Base-by-base conservation (phyloP, 2,888 invertebrate genomes). In the Stegophylla sp. region DNA sequence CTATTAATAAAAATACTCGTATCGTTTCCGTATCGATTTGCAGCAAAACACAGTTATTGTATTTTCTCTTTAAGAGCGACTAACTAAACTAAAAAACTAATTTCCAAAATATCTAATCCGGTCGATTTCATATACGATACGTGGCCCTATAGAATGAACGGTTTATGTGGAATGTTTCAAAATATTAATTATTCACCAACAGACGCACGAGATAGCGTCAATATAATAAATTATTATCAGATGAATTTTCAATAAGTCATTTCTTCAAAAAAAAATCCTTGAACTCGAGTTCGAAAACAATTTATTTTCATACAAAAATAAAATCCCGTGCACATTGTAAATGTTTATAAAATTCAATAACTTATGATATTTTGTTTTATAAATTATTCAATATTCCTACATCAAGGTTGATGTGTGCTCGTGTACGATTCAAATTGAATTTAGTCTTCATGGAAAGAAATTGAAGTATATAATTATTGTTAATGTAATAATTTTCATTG, bases 11-110 rank as follows among this genome's bases (percentile, higher is more conserved):
- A 13, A 59, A 17, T 41, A 26, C 20, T 73, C 48, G 48, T 75
- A 64, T 64, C 51, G 23, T 75, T 75, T 75, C 75, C 75, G 10
- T 23, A 64, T 75, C 34, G 64, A 75, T 75, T 64, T 75, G 64
- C 51, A 51, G 64, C 51, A 51, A 64, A 51, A 64, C 74, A 63
- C 4, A 0, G 34, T 15, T 4, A 13, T 75, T 75, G 15, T 51
- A 64, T 64, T 75, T 75, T 75, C 51, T 53, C 75, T 64, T 75
- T 64, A 12, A 17, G 7, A 41, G 34, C 28, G 48, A 63, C 73
- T 28, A 61, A 71, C 41, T 53, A 59, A 72, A n/a, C n/a, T n/a
- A n/a, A n/a, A n/a, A n/a, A n/a, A n/a, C n/a, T 43, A 59, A 56
- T 59, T 59, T 59, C 7, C n/a, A n/a, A 61, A 48, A n/a, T n/a